phyloP scores from a whole-genome alignment of 2,888 invertebrate species.

The Brachynemurus nebulosus region DNA sequence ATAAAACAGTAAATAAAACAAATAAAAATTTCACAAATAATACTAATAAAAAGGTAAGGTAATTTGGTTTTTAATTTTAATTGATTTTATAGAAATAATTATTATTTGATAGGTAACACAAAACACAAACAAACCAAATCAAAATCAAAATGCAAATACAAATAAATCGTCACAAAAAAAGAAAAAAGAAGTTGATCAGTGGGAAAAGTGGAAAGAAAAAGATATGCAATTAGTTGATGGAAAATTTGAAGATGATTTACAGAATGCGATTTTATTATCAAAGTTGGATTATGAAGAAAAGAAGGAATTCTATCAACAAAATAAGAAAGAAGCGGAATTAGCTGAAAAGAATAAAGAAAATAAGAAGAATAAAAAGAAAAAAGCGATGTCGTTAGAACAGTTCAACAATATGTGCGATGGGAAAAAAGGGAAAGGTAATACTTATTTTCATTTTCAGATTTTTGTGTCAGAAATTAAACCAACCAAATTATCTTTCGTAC shows the following conservation, averaged over 20 bases:
- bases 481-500: too few species aligned
- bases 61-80: background rate
- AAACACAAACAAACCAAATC: too few species aligned
- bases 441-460: too few species aligned
- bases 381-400: slow-evolving; percentile 60
- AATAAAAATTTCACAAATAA: background rate
- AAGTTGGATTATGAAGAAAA: slow-evolving; percentile 59
- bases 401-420: slow-evolving; percentile 47
- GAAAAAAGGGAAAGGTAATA: too few species aligned
- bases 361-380: slow-evolving; percentile 48
- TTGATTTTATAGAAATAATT: background rate
- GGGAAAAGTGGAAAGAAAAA: slow-evolving; percentile 62
- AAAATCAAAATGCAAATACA: background rate
- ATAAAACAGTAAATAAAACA: background rate
- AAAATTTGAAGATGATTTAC: slow-evolving; percentile 40
- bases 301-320: slow-evolving; percentile 25
- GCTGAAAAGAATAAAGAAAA: slow-evolving; percentile 34
- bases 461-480: too few species aligned
- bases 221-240: slow-evolving; percentile 52
- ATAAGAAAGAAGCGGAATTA: slow-evolving; percentile 33
- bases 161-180: slow-evolving; percentile 34
- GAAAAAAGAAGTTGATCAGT: slow-evolving; percentile 41
- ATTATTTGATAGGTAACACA: too few species aligned
- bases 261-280: slow-evolving; percentile 58
- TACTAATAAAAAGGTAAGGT: background rate